phyloP scores from a whole-genome alignment of 30 jellyfish, hydroid and myxozoan genomes.

The Cassiopea andromeda region DNA sequence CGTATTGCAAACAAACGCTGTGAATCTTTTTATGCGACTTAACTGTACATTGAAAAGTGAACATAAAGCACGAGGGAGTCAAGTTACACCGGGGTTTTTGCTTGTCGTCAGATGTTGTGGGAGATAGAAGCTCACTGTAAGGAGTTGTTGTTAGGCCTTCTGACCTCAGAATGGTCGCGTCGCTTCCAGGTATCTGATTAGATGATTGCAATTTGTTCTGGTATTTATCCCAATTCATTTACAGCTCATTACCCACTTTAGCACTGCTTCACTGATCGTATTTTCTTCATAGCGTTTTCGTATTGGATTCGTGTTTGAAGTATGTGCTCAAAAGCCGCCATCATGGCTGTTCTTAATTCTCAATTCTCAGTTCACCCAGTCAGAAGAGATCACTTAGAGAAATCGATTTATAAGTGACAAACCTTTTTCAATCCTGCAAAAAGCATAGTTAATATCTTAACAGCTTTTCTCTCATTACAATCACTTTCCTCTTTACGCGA shows the following conservation, averaged over 20 bases:
- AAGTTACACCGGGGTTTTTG: constrained; percentile 14
- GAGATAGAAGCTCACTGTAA: not conserved
- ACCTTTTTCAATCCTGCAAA: not conserved
- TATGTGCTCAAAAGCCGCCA: not conserved
- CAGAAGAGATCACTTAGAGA: not conserved
- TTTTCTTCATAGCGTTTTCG: not conserved
- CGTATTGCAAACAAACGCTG: constrained; percentile 14
- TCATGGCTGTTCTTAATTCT: not conserved
- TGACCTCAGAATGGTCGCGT: constrained; percentile 5
- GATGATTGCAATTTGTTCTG: not conserved
- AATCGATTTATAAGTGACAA: not conserved
- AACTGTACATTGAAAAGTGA: constrained; percentile 32
- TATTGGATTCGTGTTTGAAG: not conserved
- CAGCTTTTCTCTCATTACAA: not conserved
- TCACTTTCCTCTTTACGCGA: not conserved
- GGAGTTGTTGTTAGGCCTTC: constrained; percentile 9
- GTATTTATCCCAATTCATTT: not conserved
- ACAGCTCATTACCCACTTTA: not conserved
- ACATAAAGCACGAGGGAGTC: constrained; percentile 26
- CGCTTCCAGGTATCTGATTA: constrained; percentile 1
- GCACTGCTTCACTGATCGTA: not conserved
- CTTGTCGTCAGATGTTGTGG: not conserved
- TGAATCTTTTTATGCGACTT: constrained; percentile 31
- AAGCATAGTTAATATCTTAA: not conserved
- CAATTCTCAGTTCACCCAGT: not conserved